Conservation (phyloP, 2,888 invertebrate species). For the Physocephala rufipes region DNA sequence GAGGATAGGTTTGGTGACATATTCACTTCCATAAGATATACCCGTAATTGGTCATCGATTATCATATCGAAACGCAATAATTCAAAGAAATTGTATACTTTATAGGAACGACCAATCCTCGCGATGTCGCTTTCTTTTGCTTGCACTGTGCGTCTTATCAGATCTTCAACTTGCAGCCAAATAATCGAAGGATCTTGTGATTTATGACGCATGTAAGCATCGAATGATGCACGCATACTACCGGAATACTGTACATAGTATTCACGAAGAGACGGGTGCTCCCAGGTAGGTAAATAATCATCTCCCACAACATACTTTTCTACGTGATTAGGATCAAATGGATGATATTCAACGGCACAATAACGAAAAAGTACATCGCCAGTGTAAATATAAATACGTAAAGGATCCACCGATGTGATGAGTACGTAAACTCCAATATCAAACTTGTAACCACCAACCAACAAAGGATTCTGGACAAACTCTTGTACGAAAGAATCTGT, state of each 20-base stretch:
- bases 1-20: conserved; percentile 98
- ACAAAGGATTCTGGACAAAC: conserved; percentile 85
- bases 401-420: conserved; percentile 88
- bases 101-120: conserved; percentile 68
- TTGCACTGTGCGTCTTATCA: conserved; percentile 76
- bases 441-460: conserved; percentile 94
- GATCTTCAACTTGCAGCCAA: conserved; percentile 83
- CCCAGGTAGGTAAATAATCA: conserved; percentile 94
- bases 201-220: conserved; percentile 75
- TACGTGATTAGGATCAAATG: conserved; percentile 80
- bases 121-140: conserved; percentile 78
- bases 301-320: conserved; percentile 95
- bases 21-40: conserved; percentile 93
- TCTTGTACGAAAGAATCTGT: conserved; percentile 89
- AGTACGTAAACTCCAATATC: conserved; percentile 96
- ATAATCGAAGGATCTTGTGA: conserved; percentile 77
- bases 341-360: conserved; percentile 88
- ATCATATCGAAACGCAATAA: conserved; percentile 94
- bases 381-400: conserved; percentile 88
- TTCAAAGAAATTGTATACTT: conserved; percentile 85
- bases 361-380: conserved; percentile 91
- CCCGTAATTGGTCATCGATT: conserved; percentile 84
- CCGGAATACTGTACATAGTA: conserved; percentile 78
- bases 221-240: conserved; percentile 87
- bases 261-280: conserved; percentile 80